Evolutionary conservation across 2,888 invertebrate species (phyloP).

Genomic region (Drosophila hawaiiensis): DNA sequence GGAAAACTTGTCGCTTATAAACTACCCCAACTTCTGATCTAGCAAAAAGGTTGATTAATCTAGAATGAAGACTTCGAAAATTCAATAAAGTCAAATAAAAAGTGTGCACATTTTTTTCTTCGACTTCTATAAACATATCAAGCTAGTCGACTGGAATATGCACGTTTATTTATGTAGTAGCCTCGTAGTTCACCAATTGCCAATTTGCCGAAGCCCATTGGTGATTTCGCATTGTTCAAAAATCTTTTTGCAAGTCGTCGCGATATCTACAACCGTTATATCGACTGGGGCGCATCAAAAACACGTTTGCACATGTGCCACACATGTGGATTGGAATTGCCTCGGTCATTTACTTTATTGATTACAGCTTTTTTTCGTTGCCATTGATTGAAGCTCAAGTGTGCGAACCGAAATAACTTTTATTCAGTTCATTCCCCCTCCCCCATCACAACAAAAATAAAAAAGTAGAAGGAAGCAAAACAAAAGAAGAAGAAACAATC

Average conservation of each 20-base stretch:
- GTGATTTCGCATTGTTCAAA: constrained; percentile 2
- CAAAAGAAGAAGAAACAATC: constrained; percentile 40
- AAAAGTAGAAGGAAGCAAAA: constrained; percentile 10
- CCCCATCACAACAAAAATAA: background rate
- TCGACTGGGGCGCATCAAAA: constrained; percentile 41
- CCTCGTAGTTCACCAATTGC: background rate
- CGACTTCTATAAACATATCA: background rate
- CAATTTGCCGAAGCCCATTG: background rate
- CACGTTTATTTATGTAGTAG: background rate
- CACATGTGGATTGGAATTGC: constrained; percentile 49
- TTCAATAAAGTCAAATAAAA: too few relatives aligned
- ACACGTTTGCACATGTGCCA: constrained; percentile 44
- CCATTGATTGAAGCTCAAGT: constrained; percentile 51
- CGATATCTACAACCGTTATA: constrained; percentile 6
- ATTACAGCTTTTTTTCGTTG: constrained; percentile 54
- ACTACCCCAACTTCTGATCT: fast-evolving
- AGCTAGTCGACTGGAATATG: background rate
- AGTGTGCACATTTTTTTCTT: background rate
- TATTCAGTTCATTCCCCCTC: background rate
- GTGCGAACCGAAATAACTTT: constrained; percentile 38
- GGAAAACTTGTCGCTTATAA: background rate
- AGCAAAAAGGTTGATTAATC: background rate
- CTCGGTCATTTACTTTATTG: constrained; percentile 76
- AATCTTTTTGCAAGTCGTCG: constrained; percentile 6
- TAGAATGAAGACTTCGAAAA: background rate